phyloP scores from a whole-genome alignment of 35 echinoderm and acorn worm genomes.

The Ophiothrix spiculata region DNA sequence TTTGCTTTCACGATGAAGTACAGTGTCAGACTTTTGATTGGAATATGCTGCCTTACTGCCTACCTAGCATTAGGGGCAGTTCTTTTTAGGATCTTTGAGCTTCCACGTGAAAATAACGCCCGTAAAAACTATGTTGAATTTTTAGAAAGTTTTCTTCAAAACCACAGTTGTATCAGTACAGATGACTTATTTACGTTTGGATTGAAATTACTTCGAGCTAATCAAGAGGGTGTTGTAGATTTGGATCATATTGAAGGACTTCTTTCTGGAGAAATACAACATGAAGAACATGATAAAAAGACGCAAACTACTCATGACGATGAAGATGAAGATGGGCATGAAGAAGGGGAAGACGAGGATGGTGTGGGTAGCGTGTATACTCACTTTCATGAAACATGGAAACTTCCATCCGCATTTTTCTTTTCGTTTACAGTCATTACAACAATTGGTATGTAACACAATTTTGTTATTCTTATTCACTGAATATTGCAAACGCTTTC shows the following conservation, averaged over 20 bases:
- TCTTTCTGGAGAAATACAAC: not conserved
- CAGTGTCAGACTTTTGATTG: not conserved
- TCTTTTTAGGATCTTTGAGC: not conserved
- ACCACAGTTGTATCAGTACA: not conserved
- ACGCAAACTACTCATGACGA: not conserved
- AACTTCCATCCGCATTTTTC: slow-evolving; percentile 1
- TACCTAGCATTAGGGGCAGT: not conserved
- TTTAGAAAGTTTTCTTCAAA: not conserved
- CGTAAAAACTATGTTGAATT: not conserved
- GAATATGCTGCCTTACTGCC: not conserved
- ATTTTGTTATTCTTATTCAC: too few species aligned
- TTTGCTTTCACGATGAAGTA: too few species aligned
- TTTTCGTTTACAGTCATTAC: slow-evolving; percentile 3
- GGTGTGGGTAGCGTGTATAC: not conserved
- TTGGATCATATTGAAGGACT: slow-evolving; percentile 4
- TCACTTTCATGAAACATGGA: slow-evolving; percentile 9
- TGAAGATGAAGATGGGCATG: not conserved
- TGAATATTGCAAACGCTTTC: too few species aligned
- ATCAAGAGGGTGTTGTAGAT: slow-evolving; percentile 1
- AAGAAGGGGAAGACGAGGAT: not conserved
- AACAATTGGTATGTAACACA: slow-evolving; percentile 16
- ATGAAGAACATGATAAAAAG: not conserved
- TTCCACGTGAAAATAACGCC: slow-evolving; percentile 1
- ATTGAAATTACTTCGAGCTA: not conserved
- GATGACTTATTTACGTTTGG: not conserved